Evolutionary conservation across 2,113 vertebrate genomes (phyloP), one percentile per base, ranked within the genome.

Genomic region (Cryptotis parvus): DNA sequence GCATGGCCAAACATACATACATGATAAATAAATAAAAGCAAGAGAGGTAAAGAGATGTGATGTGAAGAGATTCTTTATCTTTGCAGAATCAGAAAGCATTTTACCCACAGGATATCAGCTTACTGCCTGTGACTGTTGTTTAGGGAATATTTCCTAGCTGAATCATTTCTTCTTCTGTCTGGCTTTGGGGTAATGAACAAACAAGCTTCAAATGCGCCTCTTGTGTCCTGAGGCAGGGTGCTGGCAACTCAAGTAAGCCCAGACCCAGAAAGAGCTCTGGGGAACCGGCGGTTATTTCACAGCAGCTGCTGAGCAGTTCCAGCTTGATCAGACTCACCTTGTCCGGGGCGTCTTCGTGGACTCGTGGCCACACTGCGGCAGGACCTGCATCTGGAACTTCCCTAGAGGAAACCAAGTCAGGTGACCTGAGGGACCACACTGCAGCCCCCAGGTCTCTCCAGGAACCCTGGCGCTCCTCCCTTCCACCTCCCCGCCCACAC

Each of bases 311-410:
- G 41, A 61, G 3, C 9, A 20, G 22, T 37, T 39, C 77, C 41
- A 22, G 31, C 55, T 75, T 49, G 63, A 91, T 26, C 39, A 89
- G 4, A 66, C 97, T 97, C 97, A 99, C 99, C 98, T 99, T 99
- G 95, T 99, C 99, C 6, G 99, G 99, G 37, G 98, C 99, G 22
- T 99, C 99, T 97, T 99, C 99, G 0, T 99, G 99, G 87, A 99
- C 99, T n/a, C 99, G 0, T 99, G 99, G 90, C 99, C 99, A 85
- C 99, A 99, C 97, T 99, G 99, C 1, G 99, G 99, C 43, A 99
- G 98, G 66, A 99, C 99, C 96, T 99, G 99, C 99, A 99, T 99
- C 98, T 99, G 99, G 96, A 99, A 99, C 97, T 99, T 99, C 79
- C 99, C 99, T 99, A 97, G 8, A 63, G 43, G 16, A 91, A 84